These are phyloP conservation scores for Oxygymnocypris stewartii DNA, from an alignment of 2,113 vertebrate species.

Conservation along the genomic window DNA sequence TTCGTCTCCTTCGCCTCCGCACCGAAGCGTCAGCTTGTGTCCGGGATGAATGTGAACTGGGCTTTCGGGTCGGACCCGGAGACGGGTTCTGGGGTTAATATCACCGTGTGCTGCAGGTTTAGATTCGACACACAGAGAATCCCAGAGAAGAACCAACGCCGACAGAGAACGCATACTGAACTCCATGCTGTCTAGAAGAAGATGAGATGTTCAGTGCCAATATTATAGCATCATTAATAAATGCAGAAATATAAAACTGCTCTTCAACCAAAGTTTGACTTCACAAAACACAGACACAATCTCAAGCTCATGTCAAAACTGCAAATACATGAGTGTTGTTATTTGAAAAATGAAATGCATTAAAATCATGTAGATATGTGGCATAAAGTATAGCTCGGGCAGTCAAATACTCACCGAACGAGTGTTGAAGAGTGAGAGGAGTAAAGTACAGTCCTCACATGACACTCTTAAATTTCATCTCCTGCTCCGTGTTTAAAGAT, in stretches of 20 bases:
- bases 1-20: constrained; percentile 51
- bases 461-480: constrained; percentile 61
- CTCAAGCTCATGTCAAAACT: neutral
- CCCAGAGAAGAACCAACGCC: constrained; percentile 35
- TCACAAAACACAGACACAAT: neutral
- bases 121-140: neutral
- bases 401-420: constrained; percentile 1
- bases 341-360: neutral
- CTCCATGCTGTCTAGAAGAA: constrained; percentile 15
- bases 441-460: constrained; percentile 76
- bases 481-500: constrained; percentile 72
- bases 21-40: constrained; percentile 58
- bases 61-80: constrained; percentile 33
- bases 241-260: neutral
- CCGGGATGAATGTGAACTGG: constrained; percentile 49
- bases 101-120: neutral
- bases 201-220: neutral
- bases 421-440: constrained; percentile 47
- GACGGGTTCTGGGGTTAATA: neutral
- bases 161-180: neutral
- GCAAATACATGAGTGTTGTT: neutral
- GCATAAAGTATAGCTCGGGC: neutral
- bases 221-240: neutral
- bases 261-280: neutral
- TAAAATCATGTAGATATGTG: neutral